Percentiles rank a stretch among this genome's conserved stretches.
Evolutionary conservation across 1,140 invertebrate genomes (phyloP).

Genomic region (Pteromalus puparum): DNA sequence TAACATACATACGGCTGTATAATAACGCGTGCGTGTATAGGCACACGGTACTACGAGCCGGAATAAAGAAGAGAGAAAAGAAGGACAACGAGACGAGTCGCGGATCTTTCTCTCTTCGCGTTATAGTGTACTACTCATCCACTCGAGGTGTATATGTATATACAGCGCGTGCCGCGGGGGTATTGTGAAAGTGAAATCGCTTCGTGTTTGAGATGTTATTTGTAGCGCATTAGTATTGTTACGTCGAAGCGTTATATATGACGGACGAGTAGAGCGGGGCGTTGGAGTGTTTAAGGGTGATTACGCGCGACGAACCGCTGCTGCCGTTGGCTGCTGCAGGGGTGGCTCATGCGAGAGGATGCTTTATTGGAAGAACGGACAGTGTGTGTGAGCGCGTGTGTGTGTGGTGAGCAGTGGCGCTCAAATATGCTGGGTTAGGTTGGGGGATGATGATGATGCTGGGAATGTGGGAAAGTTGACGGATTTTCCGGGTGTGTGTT

Average conservation of each 20-base stretch:
- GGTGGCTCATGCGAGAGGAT: constrained; percentile 59
- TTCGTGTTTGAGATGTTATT: constrained; percentile 74
- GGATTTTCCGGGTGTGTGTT: background rate
- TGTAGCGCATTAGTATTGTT: constrained; percentile 76
- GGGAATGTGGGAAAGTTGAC: background rate
- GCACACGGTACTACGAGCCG: background rate
- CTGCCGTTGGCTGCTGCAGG: constrained; percentile 55
- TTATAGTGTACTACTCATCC: no score
- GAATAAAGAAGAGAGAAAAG: constrained; percentile 21
- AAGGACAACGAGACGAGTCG: background rate
- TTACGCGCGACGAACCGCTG: constrained; percentile 69
- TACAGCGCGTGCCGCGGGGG: constrained; percentile 45
- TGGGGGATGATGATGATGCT: background rate
- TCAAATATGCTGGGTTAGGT: background rate
- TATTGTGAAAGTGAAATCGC: constrained; percentile 74
- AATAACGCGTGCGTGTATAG: background rate
- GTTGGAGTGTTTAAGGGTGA: constrained; percentile 76
- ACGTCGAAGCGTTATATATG: constrained; percentile 56
- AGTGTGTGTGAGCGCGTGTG: background rate
- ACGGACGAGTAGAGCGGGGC: constrained; percentile 58
- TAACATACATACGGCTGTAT: background rate
- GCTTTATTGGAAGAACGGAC: constrained; percentile 70
- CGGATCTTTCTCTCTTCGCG: no score
- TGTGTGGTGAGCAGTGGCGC: constrained; percentile 5
- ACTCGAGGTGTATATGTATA: background rate